A percentile compares a stretch with the other conserved stretches of the same genome.
Evolutionary conservation across 2,888 invertebrate species (phyloP).

Genomic region (Trissoscelio sp.): DNA sequence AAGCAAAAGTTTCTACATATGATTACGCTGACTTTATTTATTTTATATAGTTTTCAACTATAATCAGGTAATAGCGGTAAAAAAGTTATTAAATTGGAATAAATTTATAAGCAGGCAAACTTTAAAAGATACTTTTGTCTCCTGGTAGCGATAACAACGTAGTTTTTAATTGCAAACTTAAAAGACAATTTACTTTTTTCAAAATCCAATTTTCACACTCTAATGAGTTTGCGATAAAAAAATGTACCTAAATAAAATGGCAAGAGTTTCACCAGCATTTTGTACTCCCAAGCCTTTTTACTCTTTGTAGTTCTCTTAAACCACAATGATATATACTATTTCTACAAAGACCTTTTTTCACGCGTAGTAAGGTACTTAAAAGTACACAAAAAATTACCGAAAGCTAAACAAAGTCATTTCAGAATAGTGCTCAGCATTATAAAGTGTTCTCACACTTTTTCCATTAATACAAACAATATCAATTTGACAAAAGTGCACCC

Average conservation of each 20-base stretch:
- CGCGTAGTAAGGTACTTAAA: background rate
- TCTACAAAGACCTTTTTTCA: slow-evolving; percentile 11
- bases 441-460: background rate
- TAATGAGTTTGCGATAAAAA: too few relatives aligned
- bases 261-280: background rate
- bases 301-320: background rate
- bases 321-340: slow-evolving; percentile 2
- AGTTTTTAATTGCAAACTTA: too few relatives aligned
- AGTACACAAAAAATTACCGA: background rate
- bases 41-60: background rate
- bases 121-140: too few relatives aligned
- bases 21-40: background rate
- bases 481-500: slow-evolving; percentile 22
- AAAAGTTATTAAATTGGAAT: background rate
- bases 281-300: background rate
- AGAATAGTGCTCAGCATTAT: background rate
- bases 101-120: too few relatives aligned
- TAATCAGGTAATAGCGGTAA: background rate
- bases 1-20: background rate
- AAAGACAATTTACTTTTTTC: too few relatives aligned
- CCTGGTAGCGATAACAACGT: too few relatives aligned
- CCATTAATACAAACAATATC: slow-evolving; percentile 6
- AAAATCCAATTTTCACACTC: background rate
- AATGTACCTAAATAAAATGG: too few relatives aligned
- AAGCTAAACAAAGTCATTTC: slow-evolving; percentile 1